Percentiles rank a stretch among this genome's conserved stretches.
Conservation (phyloP, 2,888 invertebrate genomes). For the Platerodrilus igneus region DNA sequence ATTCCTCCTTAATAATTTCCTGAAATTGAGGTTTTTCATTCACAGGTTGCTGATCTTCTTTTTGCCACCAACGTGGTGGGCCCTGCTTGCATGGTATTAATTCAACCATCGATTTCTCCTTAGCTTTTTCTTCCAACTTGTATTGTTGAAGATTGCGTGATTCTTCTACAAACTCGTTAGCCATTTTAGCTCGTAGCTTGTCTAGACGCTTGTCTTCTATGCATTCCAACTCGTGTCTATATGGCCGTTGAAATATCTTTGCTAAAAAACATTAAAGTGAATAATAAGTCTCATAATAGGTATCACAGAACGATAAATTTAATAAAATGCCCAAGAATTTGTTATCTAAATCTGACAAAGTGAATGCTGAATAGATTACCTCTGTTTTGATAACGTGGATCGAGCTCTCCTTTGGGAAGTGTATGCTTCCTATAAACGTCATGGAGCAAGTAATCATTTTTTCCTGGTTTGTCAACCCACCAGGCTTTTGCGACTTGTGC, state of each 20-base stretch:
- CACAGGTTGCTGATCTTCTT: constrained; percentile 2
- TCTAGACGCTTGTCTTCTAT: constrained; percentile 46
- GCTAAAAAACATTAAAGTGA: constrained; percentile 33
- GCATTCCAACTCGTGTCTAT: constrained; percentile 56
- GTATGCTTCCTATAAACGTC: constrained; percentile 50
- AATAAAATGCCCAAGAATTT: background rate
- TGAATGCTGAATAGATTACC: constrained; percentile 32
- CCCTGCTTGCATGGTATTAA: constrained; percentile 30
- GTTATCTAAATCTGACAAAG: background rate
- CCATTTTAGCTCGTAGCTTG: constrained; percentile 40
- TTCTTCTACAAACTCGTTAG: constrained; percentile 32
- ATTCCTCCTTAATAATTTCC: background rate
- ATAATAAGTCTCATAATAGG: no score
- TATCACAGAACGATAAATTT: background rate
- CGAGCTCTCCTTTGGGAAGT: constrained; percentile 30
- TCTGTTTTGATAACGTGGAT: constrained; percentile 37
- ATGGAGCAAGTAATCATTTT: constrained; percentile 52
- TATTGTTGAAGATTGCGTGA: constrained; percentile 24
- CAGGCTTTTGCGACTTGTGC: constrained; percentile 50
- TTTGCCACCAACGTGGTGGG: constrained; percentile 41
- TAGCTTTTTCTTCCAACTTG: constrained; percentile 21
- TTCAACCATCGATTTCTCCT: constrained; percentile 28
- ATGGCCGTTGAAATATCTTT: constrained; percentile 53
- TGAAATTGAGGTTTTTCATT: background rate
- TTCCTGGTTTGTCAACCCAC: constrained; percentile 56